These are phyloP conservation scores for Phainopepla nitens DNA, from an alignment of 2,113 vertebrate genomes.

Conservation along the genomic window DNA sequence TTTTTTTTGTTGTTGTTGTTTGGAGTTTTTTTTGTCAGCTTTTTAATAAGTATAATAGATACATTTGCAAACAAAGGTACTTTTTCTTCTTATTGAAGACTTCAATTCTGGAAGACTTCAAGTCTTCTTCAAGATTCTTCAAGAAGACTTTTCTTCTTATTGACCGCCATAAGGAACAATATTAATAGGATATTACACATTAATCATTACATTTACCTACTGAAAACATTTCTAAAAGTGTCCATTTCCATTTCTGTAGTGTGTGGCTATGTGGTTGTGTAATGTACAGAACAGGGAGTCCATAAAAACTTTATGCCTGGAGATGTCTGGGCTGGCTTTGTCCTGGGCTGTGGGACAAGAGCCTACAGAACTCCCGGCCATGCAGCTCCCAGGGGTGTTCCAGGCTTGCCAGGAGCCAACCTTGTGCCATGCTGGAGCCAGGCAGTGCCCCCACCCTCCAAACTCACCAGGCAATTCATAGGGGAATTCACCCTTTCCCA, in stretches of 20 bases:
- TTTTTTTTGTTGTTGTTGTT: not conserved
- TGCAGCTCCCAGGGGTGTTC: not conserved
- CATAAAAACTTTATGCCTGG: not conserved
- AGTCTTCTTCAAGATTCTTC: too few species aligned
- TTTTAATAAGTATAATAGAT: not conserved
- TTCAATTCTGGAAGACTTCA: too few species aligned
- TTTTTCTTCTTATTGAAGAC: not conserved
- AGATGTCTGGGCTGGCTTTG: not conserved
- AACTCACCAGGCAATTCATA: not conserved
- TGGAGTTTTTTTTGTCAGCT: not conserved
- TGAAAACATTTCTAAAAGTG: not conserved
- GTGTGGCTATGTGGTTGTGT: not conserved
- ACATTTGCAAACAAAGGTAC: not conserved
- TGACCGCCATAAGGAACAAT: not conserved
- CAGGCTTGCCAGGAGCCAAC: not conserved
- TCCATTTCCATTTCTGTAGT: not conserved
- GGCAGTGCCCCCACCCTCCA: not conserved
- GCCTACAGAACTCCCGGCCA: not conserved
- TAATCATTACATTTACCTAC: not conserved
- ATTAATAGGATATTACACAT: not conserved
- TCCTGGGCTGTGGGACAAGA: not conserved
- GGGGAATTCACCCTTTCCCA: not conserved
- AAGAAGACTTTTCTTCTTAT: not conserved
- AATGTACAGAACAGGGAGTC: not conserved
- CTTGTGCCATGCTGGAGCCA: rapidly evolving